These are phyloP conservation scores for Thecocarcelia acutangulata DNA, from an alignment of 2,888 invertebrate genomes.

Conservation along the genomic window DNA sequence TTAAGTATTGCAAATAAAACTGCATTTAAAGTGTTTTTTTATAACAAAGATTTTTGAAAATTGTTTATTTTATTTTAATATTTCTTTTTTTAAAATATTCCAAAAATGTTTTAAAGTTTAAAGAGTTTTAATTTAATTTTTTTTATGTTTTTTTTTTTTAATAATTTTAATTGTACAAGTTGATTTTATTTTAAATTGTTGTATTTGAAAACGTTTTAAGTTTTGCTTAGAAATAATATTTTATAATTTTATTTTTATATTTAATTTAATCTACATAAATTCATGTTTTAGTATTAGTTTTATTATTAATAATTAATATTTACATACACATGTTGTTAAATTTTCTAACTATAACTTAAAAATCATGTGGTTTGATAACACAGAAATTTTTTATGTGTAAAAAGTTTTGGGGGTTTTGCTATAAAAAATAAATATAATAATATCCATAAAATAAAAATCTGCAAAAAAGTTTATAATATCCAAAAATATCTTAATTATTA, in stretches of 20 bases:
- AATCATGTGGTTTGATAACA: slow-evolving; percentile 68
- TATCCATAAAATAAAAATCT: no score
- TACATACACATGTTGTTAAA: slow-evolving; percentile 27
- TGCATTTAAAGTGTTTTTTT: slow-evolving; percentile 59
- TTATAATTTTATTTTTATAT: slow-evolving; percentile 20
- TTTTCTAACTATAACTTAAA: slow-evolving; percentile 35
- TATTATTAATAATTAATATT: slow-evolving; percentile 17
- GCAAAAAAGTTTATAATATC: no score
- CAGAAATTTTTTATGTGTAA: slow-evolving; percentile 50
- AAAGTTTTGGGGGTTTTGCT: slow-evolving; percentile 47
- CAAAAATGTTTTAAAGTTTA: slow-evolving; percentile 60
- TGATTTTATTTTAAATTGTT: slow-evolving; percentile 42
- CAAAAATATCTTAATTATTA: no score
- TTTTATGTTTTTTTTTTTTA: slow-evolving; percentile 26
- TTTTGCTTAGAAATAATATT: slow-evolving; percentile 70
- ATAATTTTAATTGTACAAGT: slow-evolving; percentile 42
- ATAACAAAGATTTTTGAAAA: slow-evolving; percentile 68
- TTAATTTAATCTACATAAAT: slow-evolving; percentile 53
- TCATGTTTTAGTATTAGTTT: slow-evolving; percentile 40
- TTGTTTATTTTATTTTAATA: slow-evolving; percentile 43
- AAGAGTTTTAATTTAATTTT: slow-evolving; percentile 46
- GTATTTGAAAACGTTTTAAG: slow-evolving; percentile 51
- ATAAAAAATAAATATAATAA: no score
- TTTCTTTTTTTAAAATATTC: slow-evolving; percentile 61
- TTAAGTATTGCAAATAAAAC: slow-evolving; percentile 39